Evolutionary conservation across 2,113 vertebrate genomes (phyloP), one percentile per base, ranked within the genome.

Genomic region (Circaetus gallicus): DNA sequence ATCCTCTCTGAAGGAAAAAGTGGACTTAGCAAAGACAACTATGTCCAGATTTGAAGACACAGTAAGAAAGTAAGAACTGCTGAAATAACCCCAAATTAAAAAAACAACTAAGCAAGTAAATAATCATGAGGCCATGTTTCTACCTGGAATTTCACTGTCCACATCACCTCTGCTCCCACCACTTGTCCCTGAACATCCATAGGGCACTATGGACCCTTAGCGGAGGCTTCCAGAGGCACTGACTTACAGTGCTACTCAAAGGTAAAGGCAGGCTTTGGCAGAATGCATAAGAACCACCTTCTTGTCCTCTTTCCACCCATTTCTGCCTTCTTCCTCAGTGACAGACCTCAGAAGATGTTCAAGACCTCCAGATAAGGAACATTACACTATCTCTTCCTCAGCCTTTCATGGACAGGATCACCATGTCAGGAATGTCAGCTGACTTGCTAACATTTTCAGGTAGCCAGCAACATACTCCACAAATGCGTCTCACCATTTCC

Each of bases 211-310:
- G 56, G 45, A 70, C 5, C 11, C 19, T 56, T 26, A 19, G 26
- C 43, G 13, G 22, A 80, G 20, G 12, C 13, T 80, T 90, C 55
- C 56, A 80, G 62, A 80, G 11, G 8, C 3, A 4, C 45, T 38
- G 28, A 76, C 29, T 49, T 20, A 6, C 7, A 38, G 28, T 28
- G 28, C 61, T 59, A 13, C 38, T 63, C 61, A 43, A 56, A 93
- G 18, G 7, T 40, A 72, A 65, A 79, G 15, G 4, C 38, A 47
- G 0, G 0, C 49, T 74, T 77, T 40, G 42, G 28, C 21, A 85
- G 52, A 56, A 19, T 47, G 29, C 10, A 1, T 24, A 42, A 72
- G 16, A 85, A 53, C 6, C 26, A 28, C 7, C 14, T 92, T 61
- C 16, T 36, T 2, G 0, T 45, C 65, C 36, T 77, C 28, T 34